phyloP scores from a whole-genome alignment of 1,140 invertebrate species.

The Achatina immaculata region DNA sequence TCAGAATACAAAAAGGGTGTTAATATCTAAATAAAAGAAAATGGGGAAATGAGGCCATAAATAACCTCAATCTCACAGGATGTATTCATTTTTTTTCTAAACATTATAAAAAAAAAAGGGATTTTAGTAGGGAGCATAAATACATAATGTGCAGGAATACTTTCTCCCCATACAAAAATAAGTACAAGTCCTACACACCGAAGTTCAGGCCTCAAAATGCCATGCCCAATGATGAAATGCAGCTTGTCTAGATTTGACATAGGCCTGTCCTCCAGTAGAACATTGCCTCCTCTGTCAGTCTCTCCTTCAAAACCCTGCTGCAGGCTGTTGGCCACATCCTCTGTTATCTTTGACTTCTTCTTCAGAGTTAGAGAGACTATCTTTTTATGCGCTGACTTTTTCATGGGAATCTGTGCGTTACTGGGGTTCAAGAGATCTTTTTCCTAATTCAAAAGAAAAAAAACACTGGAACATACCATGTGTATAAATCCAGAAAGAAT shows the following conservation, averaged over 20 bases:
- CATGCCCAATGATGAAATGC: constrained; percentile 99
- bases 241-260: constrained; percentile 98
- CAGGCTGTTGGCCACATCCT: constrained; percentile 80
- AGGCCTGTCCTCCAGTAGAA: constrained; percentile 94
- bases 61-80: too few species aligned
- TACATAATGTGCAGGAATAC: too few species aligned
- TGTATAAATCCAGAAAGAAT: too few species aligned
- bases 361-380: constrained; percentile 95
- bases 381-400: constrained; percentile 78
- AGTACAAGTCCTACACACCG: constrained; percentile 74
- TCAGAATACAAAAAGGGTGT: background rate
- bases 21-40: too few species aligned
- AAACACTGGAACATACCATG: too few species aligned
- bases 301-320: constrained; percentile 47
- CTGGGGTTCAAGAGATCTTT: too few species aligned
- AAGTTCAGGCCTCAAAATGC: constrained; percentile 94
- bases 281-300: constrained; percentile 78
- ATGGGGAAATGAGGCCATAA: background rate
- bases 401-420: too few species aligned
- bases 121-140: too few species aligned
- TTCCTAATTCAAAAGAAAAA: too few species aligned
- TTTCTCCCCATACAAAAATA: too few species aligned
- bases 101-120: too few species aligned
- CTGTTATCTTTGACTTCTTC: constrained; percentile 95
- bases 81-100: too few species aligned